Evolutionary conservation across 2,888 invertebrate genomes (phyloP).

Genomic region (Drosophila setosimentum): DNA sequence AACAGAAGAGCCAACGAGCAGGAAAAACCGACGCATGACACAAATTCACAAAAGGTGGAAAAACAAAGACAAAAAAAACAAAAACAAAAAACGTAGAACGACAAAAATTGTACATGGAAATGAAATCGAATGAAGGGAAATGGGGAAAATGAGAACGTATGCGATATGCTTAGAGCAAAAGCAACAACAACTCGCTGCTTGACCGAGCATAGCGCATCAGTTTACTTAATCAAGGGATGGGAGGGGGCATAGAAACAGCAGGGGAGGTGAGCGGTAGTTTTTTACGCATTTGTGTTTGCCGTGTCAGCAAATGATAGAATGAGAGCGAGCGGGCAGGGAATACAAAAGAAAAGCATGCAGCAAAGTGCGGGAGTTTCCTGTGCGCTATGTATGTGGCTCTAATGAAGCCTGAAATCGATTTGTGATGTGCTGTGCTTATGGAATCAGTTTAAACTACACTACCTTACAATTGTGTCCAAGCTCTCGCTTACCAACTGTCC

Average conservation of each 20-base stretch:
- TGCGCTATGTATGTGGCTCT: conserved; percentile 58
- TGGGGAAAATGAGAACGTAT: conserved; percentile 52
- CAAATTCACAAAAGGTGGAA: conserved; percentile 73
- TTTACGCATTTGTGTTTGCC: conserved; percentile 74
- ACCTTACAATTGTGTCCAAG: conserved; percentile 14
- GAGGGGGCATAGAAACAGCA: neutral
- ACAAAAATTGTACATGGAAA: conserved; percentile 72
- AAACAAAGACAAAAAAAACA: conserved; percentile 37
- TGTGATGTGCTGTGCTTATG: conserved; percentile 27
- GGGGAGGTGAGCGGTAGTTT: conserved; percentile 36
- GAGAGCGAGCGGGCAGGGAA: conserved; percentile 6
- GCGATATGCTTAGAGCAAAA: conserved; percentile 35
- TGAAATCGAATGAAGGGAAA: conserved; percentile 69
- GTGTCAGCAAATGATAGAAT: conserved; percentile 48
- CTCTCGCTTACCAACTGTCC: conserved; percentile 19
- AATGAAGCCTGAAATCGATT: conserved; percentile 83
- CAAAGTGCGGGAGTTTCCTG: conserved; percentile 77
- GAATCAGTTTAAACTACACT: conserved; percentile 24
- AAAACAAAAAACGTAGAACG: conserved; percentile 28
- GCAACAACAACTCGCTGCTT: conserved; percentile 55
- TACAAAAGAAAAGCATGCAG: conserved; percentile 55
- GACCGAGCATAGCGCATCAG: conserved; percentile 73
- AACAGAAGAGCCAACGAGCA: conserved; percentile 35
- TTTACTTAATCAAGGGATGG: conserved; percentile 31
- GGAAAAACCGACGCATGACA: conserved; percentile 72